These are phyloP conservation scores for Polydrusus cervinus DNA, from an alignment of 2,888 invertebrate species.

Conservation along the genomic window DNA sequence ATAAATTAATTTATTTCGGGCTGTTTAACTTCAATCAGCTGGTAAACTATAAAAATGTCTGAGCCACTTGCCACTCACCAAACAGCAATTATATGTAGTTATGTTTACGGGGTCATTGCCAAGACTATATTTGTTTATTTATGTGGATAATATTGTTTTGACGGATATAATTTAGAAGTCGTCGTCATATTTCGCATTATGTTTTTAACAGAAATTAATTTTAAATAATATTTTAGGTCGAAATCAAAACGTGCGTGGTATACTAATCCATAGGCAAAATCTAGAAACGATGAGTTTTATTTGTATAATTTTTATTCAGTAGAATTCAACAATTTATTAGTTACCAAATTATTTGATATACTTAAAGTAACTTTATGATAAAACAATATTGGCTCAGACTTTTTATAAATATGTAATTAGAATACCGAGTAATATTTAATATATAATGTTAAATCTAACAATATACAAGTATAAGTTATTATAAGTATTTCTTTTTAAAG, in stretches of 20 bases:
- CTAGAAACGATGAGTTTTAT: too few relatives aligned
- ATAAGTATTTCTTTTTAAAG: too few relatives aligned
- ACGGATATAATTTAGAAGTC: conserved; percentile 18
- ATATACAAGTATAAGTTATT: too few relatives aligned
- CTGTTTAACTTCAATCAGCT: conserved; percentile 65
- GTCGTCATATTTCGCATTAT: background rate
- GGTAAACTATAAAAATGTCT: conserved; percentile 64
- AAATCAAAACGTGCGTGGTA: background rate
- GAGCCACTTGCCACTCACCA: conserved; percentile 59
- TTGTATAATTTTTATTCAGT: too few relatives aligned
- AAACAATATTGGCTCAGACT: too few relatives aligned
- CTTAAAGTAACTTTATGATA: too few relatives aligned
- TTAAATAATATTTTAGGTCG: background rate
- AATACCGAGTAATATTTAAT: too few relatives aligned
- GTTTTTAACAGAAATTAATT: background rate
- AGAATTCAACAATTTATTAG: too few relatives aligned
- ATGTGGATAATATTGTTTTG: conserved; percentile 41
- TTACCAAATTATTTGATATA: too few relatives aligned
- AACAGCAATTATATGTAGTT: conserved; percentile 45
- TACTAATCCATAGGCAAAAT: background rate
- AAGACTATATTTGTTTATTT: conserved; percentile 50
- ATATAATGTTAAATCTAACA: too few relatives aligned
- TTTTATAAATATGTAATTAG: too few relatives aligned
- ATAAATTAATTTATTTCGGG: conserved; percentile 64
- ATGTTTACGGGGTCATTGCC: conserved; percentile 53